phyloP scores from a whole-genome alignment of 2,888 invertebrate species.

The Masnerella sp. region DNA sequence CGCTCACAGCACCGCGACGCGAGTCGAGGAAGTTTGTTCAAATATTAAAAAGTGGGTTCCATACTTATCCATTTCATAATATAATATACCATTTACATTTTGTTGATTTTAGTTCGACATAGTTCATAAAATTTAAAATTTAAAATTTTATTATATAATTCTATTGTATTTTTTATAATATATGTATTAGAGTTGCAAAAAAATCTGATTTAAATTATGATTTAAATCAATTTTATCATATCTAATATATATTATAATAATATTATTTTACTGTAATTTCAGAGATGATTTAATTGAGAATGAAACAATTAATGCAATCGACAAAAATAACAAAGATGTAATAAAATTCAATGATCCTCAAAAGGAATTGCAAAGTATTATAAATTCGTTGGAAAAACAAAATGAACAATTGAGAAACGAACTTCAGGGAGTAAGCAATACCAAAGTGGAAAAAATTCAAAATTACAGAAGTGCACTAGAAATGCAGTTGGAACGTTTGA shows the following conservation, averaged over 20 bases:
- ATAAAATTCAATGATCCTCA: constrained; percentile 79
- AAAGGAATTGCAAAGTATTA: constrained; percentile 84
- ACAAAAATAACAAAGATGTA: constrained; percentile 8
- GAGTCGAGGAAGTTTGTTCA: constrained; percentile 67
- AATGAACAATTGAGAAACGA: constrained; percentile 79
- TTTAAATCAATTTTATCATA: too few relatives aligned
- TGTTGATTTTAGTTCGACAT: too few relatives aligned
- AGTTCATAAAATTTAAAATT: too few relatives aligned
- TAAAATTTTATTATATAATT: too few relatives aligned
- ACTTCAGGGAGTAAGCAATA: constrained; percentile 72
- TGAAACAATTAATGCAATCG: too few relatives aligned
- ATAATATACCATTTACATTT: too few relatives aligned
- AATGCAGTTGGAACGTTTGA: constrained; percentile 83
- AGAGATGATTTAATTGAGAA: constrained; percentile 66
- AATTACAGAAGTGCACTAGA: constrained; percentile 82
- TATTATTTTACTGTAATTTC: too few relatives aligned
- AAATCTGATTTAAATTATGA: too few relatives aligned
- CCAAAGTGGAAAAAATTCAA: constrained; percentile 78
- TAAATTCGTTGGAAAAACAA: constrained; percentile 84
- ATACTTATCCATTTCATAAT: too few relatives aligned
- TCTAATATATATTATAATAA: too few relatives aligned
- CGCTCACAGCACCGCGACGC: constrained; percentile 65
- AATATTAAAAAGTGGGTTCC: constrained; percentile 66
- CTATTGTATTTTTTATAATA: too few relatives aligned
- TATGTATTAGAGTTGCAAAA: too few relatives aligned